These are phyloP conservation scores for Macrocentrus cingulum DNA, from an alignment of 1,140 invertebrate species.

Conservation along the genomic window DNA sequence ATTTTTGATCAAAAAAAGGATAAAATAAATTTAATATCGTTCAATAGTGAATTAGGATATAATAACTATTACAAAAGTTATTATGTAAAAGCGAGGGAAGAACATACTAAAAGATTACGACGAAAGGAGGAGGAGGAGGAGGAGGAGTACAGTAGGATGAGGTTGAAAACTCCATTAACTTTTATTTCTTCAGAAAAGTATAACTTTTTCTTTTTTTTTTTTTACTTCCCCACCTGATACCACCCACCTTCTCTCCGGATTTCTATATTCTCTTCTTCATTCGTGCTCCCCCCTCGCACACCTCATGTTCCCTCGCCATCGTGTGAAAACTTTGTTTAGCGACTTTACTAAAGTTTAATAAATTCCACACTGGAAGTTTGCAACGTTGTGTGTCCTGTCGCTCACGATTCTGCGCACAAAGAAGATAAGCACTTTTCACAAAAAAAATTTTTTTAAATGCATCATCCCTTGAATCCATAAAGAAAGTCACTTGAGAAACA, in stretches of 20 bases:
- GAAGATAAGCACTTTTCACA: background rate
- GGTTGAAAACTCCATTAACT: constrained; percentile 53
- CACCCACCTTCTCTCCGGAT: constrained; percentile 8
- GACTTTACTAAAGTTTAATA: constrained; percentile 56
- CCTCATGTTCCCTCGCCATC: constrained; percentile 40
- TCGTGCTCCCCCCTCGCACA: constrained; percentile 28
- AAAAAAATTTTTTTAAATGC: background rate
- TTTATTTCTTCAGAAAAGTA: constrained; percentile 57
- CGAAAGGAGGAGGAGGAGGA: constrained; percentile 25
- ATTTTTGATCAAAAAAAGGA: no score
- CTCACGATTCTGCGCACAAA: constrained; percentile 24
- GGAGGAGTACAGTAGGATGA: constrained; percentile 39
- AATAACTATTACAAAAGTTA: constrained; percentile 51
- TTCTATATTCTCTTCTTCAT: constrained; percentile 15
- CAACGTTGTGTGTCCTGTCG: background rate
- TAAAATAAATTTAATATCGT: constrained; percentile 40
- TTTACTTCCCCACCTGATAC: constrained; percentile 5
- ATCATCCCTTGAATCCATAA: background rate
- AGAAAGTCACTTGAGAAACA: background rate
- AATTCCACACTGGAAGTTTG: constrained; percentile 54
- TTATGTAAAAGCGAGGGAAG: constrained; percentile 27
- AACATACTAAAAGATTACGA: constrained; percentile 18
- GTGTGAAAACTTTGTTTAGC: constrained; percentile 53
- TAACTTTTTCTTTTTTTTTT: constrained; percentile 18
- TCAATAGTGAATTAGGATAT: constrained; percentile 51